These are phyloP conservation scores for Diarsia dahlii DNA, from an alignment of 2,888 invertebrate species.

Conservation along the genomic window DNA sequence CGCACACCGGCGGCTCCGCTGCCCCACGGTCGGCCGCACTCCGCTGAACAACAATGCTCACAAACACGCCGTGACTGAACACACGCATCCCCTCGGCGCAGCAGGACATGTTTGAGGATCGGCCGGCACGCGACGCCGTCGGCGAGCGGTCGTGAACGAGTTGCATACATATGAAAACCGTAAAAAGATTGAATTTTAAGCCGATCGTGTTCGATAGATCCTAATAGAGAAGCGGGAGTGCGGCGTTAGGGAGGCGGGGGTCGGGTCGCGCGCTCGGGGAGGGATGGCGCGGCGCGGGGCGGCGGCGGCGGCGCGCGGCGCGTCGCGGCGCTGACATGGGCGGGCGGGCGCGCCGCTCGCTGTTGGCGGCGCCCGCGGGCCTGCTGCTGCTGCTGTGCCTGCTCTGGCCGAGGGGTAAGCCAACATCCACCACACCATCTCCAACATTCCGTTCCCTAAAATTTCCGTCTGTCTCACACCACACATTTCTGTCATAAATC, in stretches of 20 bases:
- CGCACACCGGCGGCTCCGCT: slow-evolving; percentile 91
- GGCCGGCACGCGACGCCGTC: slow-evolving; percentile 88
- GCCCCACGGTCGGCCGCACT: slow-evolving; percentile 91
- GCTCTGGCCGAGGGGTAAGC: slow-evolving; percentile 88
- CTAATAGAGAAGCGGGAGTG: slow-evolving; percentile 84
- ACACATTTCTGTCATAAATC: slow-evolving; percentile 7
- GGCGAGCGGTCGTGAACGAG: slow-evolving; percentile 85
- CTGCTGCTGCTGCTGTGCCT: slow-evolving; percentile 90
- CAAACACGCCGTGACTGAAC: slow-evolving; percentile 86
- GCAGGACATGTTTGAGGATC: slow-evolving; percentile 86
- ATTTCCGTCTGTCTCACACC: not conserved
- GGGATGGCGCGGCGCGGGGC: slow-evolving; percentile 85
- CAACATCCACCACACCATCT: not conserved
- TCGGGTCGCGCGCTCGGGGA: slow-evolving; percentile 73
- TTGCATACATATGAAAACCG: slow-evolving; percentile 86
- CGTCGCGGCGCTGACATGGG: slow-evolving; percentile 89
- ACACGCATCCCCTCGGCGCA: slow-evolving; percentile 82
- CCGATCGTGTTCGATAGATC: slow-evolving; percentile 85
- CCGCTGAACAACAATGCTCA: slow-evolving; percentile 90
- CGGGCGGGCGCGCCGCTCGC: slow-evolving; percentile 90
- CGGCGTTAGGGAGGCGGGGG: slow-evolving; percentile 79
- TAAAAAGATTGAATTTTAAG: slow-evolving; percentile 83
- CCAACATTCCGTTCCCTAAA: not conserved
- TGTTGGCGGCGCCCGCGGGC: slow-evolving; percentile 90
- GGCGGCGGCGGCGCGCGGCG: slow-evolving; percentile 86